These are phyloP conservation scores for Synergus itoensis DNA, from an alignment of 2,888 invertebrate genomes.

Conservation along the genomic window DNA sequence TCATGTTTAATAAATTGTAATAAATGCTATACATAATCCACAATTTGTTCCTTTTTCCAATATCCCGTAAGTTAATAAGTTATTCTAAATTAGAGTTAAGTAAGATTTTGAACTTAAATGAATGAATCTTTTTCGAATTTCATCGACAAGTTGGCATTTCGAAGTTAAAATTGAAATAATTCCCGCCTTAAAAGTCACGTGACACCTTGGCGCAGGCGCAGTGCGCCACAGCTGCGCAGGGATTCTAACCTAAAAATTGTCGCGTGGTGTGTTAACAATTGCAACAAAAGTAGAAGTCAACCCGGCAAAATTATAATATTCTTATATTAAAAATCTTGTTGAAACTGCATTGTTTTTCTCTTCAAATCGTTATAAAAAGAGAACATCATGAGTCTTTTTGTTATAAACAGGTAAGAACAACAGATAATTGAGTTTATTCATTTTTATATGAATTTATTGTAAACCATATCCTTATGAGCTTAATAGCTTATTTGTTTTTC, in stretches of 20 bases:
- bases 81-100: not conserved
- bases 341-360: not conserved
- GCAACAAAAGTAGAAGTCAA: not conserved
- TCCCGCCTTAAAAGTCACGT: no score
- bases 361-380: constrained; percentile 20
- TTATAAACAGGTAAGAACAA: constrained; percentile 83
- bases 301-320: not conserved
- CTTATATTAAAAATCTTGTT: not conserved
- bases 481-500: no score
- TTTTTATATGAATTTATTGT: constrained; percentile 18
- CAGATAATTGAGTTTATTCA: constrained; percentile 47
- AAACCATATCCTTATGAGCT: not conserved
- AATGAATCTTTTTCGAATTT: constrained; percentile 9
- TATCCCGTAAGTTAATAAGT: constrained; percentile 6
- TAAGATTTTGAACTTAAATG: no score
- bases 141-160: constrained; percentile 80
- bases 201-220: no score
- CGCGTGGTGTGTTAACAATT: not conserved
- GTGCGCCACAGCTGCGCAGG: no score
- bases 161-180: no score
- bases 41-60: constrained; percentile 1
- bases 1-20: constrained; percentile 48
- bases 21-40: constrained; percentile 67
- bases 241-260: constrained; percentile 30
- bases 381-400: constrained; percentile 83